phyloP scores from a whole-genome alignment of 2,797 vertebrate species.

The Argya squamiceps region DNA sequence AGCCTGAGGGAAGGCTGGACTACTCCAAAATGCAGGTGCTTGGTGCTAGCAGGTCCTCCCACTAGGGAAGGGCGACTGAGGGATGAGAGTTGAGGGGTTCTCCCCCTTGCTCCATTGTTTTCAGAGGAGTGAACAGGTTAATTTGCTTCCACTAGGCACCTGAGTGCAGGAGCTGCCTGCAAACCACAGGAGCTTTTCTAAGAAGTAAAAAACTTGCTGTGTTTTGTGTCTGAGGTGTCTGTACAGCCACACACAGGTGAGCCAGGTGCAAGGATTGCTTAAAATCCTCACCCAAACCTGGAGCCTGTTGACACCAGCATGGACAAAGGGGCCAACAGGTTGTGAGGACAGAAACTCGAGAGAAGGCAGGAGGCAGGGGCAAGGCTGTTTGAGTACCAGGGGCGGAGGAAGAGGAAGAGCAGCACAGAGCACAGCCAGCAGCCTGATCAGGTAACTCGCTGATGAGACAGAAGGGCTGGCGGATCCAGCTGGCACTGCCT shows the following conservation, averaged over 20 bases:
- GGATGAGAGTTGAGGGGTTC: background rate
- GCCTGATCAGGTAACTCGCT: background rate
- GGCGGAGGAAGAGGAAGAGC: background rate
- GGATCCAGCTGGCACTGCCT: background rate
- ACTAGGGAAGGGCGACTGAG: background rate
- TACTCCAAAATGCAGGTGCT: background rate
- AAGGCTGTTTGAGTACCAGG: too few species aligned
- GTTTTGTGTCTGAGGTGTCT: rapidly evolving
- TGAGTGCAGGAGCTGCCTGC: background rate
- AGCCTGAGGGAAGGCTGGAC: background rate
- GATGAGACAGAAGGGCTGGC: background rate
- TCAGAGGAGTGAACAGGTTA: background rate
- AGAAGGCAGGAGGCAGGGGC: too few species aligned
- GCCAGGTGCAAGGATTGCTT: background rate
- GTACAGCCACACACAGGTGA: background rate
- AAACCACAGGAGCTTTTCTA: background rate
- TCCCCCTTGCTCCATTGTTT: background rate
- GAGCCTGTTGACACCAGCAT: background rate
- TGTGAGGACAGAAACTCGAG: too few species aligned
- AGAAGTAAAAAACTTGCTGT: background rate
- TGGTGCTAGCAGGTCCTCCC: background rate
- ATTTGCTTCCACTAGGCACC: background rate
- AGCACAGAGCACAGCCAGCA: background rate
- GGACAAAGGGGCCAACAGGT: background rate
- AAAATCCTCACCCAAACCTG: background rate